A percentile compares a stretch with the other conserved stretches of the same genome.
Evolutionary conservation across 2,113 vertebrate genomes (phyloP).

Genomic region (Grallaria varia): DNA sequence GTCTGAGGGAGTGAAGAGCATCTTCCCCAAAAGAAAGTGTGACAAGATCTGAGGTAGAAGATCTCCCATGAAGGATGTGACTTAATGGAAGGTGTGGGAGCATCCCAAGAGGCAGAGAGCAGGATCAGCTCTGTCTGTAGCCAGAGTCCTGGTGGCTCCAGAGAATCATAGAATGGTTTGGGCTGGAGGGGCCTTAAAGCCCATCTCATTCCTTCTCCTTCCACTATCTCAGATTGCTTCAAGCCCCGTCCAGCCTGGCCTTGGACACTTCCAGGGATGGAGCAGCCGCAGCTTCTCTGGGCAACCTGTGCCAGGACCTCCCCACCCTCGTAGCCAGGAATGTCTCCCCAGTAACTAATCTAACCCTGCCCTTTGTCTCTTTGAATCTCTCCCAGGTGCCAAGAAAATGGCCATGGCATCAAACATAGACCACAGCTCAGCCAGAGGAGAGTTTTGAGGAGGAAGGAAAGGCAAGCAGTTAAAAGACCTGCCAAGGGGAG

Average conservation of each 20-base stretch:
- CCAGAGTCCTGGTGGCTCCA: not conserved
- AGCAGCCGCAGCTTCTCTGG: not conserved
- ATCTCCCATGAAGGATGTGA: rapidly evolving
- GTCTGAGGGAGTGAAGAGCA: not conserved
- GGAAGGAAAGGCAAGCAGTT: not conserved
- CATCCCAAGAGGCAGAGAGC: not conserved
- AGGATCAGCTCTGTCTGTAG: not conserved
- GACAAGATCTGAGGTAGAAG: not conserved
- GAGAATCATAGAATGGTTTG: not conserved
- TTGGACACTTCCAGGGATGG: not conserved
- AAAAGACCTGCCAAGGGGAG: not conserved
- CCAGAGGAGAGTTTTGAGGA: not conserved
- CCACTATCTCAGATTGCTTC: rapidly evolving
- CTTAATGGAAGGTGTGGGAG: not conserved
- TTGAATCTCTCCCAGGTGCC: not conserved
- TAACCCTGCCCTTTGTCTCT: not conserved
- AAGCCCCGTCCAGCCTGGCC: rapidly evolving
- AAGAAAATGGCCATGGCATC: not conserved
- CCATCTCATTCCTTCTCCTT: rapidly evolving
- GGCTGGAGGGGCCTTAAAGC: not conserved
- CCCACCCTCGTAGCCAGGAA: rapidly evolving
- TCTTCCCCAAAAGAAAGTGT: not conserved
- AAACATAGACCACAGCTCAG: not conserved
- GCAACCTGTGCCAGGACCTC: not conserved
- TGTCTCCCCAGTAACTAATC: not conserved